A percentile compares a stretch with the other conserved stretches of the same genome.
phyloP scores from a whole-genome alignment of 2,888 invertebrate species.

The Pherbina coryleti region DNA sequence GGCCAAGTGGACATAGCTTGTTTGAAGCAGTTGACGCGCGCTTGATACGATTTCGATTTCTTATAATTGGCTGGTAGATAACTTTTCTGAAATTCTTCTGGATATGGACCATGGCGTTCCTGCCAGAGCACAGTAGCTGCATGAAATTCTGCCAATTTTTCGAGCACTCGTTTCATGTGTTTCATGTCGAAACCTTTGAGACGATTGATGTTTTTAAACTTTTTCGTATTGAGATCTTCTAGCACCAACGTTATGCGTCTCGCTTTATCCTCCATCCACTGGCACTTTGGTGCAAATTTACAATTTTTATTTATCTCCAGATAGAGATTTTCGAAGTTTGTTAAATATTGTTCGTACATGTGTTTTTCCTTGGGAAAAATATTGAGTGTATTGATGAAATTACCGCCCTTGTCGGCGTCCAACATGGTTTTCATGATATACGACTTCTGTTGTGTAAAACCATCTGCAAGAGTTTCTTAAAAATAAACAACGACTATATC shows the following conservation, averaged over 20 bases:
- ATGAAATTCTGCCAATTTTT: slow-evolving; percentile 66
- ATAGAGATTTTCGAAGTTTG: slow-evolving; percentile 62
- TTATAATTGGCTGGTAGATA: slow-evolving; percentile 64
- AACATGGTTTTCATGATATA: slow-evolving; percentile 64
- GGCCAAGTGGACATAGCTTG: slow-evolving; percentile 62
- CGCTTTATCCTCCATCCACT: slow-evolving; percentile 57
- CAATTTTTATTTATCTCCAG: slow-evolving; percentile 54
- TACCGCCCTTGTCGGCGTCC: slow-evolving; percentile 57
- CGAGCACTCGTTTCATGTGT: slow-evolving; percentile 62
- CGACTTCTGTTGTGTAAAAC: slow-evolving; percentile 58
- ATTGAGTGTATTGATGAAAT: slow-evolving; percentile 59
- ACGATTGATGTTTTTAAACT: slow-evolving; percentile 63
- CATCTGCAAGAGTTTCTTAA: slow-evolving; percentile 52
- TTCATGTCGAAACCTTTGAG: slow-evolving; percentile 62
- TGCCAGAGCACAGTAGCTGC: slow-evolving; percentile 63
- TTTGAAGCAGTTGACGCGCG: slow-evolving; percentile 59
- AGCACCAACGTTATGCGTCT: slow-evolving; percentile 60
- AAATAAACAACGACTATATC: not conserved
- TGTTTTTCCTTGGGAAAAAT: slow-evolving; percentile 65
- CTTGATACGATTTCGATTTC: slow-evolving; percentile 60
- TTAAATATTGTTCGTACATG: slow-evolving; percentile 63
- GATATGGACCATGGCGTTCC: slow-evolving; percentile 57
- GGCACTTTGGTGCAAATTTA: slow-evolving; percentile 62
- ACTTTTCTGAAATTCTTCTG: slow-evolving; percentile 57
- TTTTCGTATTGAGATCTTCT: slow-evolving; percentile 61